phyloP scores from a whole-genome alignment of 2,888 invertebrate genomes.

The Syritta pipiens region DNA sequence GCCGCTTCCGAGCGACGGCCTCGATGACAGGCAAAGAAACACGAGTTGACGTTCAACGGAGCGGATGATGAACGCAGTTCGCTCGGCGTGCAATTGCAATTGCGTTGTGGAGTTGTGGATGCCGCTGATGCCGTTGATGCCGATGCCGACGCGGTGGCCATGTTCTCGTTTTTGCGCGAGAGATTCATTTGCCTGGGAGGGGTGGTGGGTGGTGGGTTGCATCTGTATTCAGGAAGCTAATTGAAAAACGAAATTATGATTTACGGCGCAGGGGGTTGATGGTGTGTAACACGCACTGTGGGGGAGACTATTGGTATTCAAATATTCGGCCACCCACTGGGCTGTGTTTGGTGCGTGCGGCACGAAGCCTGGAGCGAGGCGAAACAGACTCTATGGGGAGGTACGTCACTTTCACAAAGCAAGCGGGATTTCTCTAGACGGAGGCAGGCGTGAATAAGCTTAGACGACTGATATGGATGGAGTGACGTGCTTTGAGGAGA shows the following conservation, averaged over 20 bases:
- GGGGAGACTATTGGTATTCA: no score
- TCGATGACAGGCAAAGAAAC: slow-evolving; percentile 31
- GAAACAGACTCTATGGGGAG: no score
- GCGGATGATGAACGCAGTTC: slow-evolving; percentile 18
- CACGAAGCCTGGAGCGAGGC: no score
- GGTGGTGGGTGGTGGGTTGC: not conserved
- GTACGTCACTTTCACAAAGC: no score
- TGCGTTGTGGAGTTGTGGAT: not conserved
- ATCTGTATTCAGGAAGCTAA: not conserved
- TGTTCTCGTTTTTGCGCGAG: slow-evolving; percentile 19
- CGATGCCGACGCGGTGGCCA: slow-evolving; percentile 41
- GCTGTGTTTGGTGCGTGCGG: no score
- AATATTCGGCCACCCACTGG: no score
- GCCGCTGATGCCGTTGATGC: slow-evolving; percentile 21
- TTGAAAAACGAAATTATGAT: not conserved
- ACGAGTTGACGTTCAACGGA: slow-evolving; percentile 33
- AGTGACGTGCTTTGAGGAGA: no score
- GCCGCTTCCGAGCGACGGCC: not conserved
- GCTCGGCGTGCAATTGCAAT: slow-evolving; percentile 5
- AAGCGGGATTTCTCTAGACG: no score
- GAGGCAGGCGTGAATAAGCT: no score
- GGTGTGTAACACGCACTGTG: no score
- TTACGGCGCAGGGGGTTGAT: not conserved
- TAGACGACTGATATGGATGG: no score
- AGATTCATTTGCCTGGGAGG: not conserved